A percentile compares a stretch with the other conserved stretches of the same genome.
Evolutionary conservation across 2,888 invertebrate species (phyloP).

Genomic region (Gryllus longicercus): DNA sequence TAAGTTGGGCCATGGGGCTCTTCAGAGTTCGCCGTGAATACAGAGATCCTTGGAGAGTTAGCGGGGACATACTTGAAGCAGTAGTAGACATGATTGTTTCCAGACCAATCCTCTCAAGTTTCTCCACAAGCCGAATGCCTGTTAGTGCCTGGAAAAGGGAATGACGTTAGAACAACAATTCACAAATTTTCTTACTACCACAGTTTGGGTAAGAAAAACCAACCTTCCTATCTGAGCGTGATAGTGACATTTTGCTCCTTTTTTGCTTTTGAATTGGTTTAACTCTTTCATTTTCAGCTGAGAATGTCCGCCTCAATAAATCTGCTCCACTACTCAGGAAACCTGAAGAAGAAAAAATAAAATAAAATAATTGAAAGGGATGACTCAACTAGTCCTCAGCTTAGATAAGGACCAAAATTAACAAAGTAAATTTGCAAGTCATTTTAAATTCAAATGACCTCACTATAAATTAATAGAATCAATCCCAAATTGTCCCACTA

Average conservation of each 20-base stretch:
- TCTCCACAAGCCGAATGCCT: constrained; percentile 59
- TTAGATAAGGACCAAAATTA: neutral
- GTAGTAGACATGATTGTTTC: constrained; percentile 63
- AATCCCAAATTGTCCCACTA: too few relatives aligned
- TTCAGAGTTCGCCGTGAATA: constrained; percentile 60
- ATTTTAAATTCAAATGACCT: neutral
- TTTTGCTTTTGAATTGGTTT: constrained; percentile 38
- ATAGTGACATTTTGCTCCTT: constrained; percentile 45
- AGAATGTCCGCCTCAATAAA: constrained; percentile 60
- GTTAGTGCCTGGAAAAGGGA: constrained; percentile 45
- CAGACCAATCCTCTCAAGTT: constrained; percentile 65
- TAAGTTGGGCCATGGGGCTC: constrained; percentile 77
- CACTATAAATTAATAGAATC: neutral
- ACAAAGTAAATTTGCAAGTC: neutral
- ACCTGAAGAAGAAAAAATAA: constrained; percentile 42
- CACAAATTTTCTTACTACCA: too few relatives aligned
- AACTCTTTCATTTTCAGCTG: constrained; percentile 46
- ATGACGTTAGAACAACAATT: constrained; percentile 4
- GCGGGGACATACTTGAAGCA: constrained; percentile 55
- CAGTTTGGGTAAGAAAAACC: neutral
- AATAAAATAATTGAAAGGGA: constrained; percentile 50
- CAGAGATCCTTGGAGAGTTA: constrained; percentile 60
- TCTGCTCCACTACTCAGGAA: constrained; percentile 65
- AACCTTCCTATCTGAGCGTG: constrained; percentile 45
- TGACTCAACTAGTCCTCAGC: neutral